Conservation (phyloP, 1,140 invertebrate species). For the Heliothis virescens region DNA sequence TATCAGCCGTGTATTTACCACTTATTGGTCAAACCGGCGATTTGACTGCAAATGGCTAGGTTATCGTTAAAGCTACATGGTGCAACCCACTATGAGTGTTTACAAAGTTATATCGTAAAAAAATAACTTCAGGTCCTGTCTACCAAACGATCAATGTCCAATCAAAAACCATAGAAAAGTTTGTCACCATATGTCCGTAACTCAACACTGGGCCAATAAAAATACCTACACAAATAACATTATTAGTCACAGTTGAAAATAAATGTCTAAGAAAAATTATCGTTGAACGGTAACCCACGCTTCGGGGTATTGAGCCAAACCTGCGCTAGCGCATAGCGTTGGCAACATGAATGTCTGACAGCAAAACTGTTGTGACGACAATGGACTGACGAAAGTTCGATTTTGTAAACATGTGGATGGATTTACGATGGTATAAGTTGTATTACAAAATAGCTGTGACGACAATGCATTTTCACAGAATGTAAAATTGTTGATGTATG, state of each 20-base stretch:
- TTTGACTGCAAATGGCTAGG: too few relatives aligned
- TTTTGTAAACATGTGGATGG: slow-evolving; percentile 52
- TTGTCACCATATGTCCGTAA: slow-evolving; percentile 66
- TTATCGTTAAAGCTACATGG: too few relatives aligned
- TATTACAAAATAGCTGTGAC: neutral
- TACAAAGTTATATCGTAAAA: neutral
- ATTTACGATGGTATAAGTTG: neutral
- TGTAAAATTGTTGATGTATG: neutral
- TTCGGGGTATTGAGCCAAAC: slow-evolving; percentile 57
- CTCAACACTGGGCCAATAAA: slow-evolving; percentile 70
- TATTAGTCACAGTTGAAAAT: slow-evolving; percentile 76
- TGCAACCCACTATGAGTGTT: too few relatives aligned
- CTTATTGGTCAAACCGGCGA: too few relatives aligned
- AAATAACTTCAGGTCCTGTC: neutral
- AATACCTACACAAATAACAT: slow-evolving; percentile 69
- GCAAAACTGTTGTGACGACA: slow-evolving; percentile 35
- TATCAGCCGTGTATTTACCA: too few relatives aligned
- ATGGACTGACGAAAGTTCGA: slow-evolving; percentile 40
- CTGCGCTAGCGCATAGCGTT: slow-evolving; percentile 33
- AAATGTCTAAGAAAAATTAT: slow-evolving; percentile 62
- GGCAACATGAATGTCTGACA: slow-evolving; percentile 43
- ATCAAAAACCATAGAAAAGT: slow-evolving; percentile 53
- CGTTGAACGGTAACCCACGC: slow-evolving; percentile 63
- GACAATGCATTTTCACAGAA: neutral
- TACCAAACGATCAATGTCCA: slow-evolving; percentile 18